Conservation (phyloP, 2,113 vertebrate species). For the Anolis sagrei region DNA sequence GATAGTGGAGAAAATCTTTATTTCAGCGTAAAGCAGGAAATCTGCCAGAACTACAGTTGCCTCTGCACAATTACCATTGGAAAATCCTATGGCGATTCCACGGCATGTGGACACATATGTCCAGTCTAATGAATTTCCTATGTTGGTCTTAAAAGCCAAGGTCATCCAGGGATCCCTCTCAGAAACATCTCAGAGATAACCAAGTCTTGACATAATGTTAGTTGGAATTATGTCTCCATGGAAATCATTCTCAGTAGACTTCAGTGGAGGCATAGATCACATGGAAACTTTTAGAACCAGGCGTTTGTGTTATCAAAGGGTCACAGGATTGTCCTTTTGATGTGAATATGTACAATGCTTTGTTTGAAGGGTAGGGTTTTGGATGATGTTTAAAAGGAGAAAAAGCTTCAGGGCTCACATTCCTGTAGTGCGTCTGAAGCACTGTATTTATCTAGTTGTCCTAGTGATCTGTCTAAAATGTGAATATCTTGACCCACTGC, state of each 20-base stretch:
- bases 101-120: not conserved
- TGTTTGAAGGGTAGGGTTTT: slow-evolving; percentile 39
- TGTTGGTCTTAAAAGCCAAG: not conserved
- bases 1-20: not conserved
- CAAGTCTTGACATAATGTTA: not conserved
- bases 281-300: not conserved
- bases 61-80: not conserved
- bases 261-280: not conserved
- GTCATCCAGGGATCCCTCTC: not conserved
- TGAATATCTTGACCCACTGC: not conserved
- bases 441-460: not conserved
- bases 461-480: not conserved
- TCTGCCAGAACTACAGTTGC: not conserved
- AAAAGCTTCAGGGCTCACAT: slow-evolving; percentile 30
- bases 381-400: slow-evolving; percentile 7
- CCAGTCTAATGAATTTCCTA: not conserved
- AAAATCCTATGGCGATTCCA: too few relatives aligned
- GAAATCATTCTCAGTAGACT: not conserved
- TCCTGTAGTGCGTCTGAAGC: not conserved
- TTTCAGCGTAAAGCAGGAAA: not conserved
- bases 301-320: slow-evolving; percentile 35
- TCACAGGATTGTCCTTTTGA: not conserved
- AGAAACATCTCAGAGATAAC: not conserved
- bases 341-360: not conserved
- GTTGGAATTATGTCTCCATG: not conserved